These are phyloP conservation scores for Danionella cerebrum DNA, from an alignment of 2,113 vertebrate species.

Conservation along the genomic window DNA sequence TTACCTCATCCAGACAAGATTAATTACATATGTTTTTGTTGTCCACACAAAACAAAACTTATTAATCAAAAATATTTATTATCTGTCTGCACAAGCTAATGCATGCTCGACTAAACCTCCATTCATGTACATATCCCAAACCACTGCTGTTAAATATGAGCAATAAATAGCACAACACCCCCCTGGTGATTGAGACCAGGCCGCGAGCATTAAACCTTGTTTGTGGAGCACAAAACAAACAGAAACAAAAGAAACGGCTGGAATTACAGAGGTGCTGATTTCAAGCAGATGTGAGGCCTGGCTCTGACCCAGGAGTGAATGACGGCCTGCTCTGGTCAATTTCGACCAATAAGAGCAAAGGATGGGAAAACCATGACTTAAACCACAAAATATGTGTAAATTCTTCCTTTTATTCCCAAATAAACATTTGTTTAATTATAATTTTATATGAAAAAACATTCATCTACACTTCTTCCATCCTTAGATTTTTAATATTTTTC, in stretches of 20 bases:
- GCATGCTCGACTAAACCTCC: neutral
- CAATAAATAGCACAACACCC: constrained; percentile 3
- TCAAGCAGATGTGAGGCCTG: constrained; percentile 47
- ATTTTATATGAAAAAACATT: no score
- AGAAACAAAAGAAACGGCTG: constrained; percentile 34
- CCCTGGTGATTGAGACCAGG: neutral
- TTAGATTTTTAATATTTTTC: no score
- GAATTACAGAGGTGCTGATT: constrained; percentile 48
- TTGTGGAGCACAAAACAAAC: constrained; percentile 41
- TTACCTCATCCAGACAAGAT: no score
- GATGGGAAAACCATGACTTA: no score
- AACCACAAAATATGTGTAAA: no score
- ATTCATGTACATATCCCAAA: neutral
- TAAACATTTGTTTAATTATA: no score
- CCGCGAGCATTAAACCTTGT: constrained; percentile 27
- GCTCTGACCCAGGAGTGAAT: constrained; percentile 11
- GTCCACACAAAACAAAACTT: neutral
- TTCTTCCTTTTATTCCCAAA: no score
- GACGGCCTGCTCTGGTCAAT: no score
- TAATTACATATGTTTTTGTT: neutral
- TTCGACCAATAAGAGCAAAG: constrained; percentile 38
- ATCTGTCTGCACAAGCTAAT: neutral
- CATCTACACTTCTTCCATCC: no score
- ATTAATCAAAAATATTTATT: no score
- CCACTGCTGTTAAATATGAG: neutral